Percentiles rank a stretch among this genome's conserved stretches.
phyloP scores from a whole-genome alignment of 2,888 invertebrate genomes.

The Prosopocoilus inquinatus region DNA sequence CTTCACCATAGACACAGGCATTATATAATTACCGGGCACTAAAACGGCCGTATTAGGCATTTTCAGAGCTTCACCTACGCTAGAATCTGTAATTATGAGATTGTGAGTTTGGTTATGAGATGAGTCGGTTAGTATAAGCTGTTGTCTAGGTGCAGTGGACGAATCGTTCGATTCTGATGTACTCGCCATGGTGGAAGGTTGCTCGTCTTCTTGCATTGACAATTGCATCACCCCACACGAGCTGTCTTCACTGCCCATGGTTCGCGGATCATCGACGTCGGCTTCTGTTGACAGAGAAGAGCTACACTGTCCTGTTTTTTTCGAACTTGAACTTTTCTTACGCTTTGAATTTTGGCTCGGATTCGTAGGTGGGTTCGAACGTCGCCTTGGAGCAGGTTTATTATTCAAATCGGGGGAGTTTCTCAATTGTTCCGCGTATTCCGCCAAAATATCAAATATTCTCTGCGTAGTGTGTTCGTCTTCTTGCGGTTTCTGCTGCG shows the following conservation, averaged over 20 bases:
- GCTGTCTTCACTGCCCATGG: slow-evolving; percentile 75
- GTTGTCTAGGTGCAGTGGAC: slow-evolving; percentile 37
- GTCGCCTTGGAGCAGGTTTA: slow-evolving; percentile 74
- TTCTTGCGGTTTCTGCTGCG: slow-evolving; percentile 73
- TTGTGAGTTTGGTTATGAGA: slow-evolving; percentile 53
- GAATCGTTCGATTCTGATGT: slow-evolving; percentile 51
- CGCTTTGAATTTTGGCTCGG: slow-evolving; percentile 69
- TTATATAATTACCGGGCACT: slow-evolving; percentile 70
- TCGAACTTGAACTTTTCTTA: slow-evolving; percentile 62
- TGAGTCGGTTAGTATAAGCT: slow-evolving; percentile 44
- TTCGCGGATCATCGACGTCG: slow-evolving; percentile 65
- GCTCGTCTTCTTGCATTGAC: slow-evolving; percentile 59
- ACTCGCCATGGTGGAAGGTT: slow-evolving; percentile 51
- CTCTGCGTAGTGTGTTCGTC: slow-evolving; percentile 79
- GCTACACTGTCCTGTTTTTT: slow-evolving; percentile 53
- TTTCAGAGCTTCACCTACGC: slow-evolving; percentile 63
- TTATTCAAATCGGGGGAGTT: slow-evolving; percentile 78
- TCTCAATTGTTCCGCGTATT: slow-evolving; percentile 76
- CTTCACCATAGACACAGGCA: slow-evolving; percentile 71
- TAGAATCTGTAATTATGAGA: slow-evolving; percentile 59
- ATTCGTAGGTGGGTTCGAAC: slow-evolving; percentile 72
- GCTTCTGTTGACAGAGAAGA: slow-evolving; percentile 43
- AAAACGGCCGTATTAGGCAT: slow-evolving; percentile 65
- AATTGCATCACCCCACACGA: slow-evolving; percentile 66
- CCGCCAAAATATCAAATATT: slow-evolving; percentile 75